Conservation (phyloP, 2,888 invertebrate genomes). For the Salpingus planirostris region DNA sequence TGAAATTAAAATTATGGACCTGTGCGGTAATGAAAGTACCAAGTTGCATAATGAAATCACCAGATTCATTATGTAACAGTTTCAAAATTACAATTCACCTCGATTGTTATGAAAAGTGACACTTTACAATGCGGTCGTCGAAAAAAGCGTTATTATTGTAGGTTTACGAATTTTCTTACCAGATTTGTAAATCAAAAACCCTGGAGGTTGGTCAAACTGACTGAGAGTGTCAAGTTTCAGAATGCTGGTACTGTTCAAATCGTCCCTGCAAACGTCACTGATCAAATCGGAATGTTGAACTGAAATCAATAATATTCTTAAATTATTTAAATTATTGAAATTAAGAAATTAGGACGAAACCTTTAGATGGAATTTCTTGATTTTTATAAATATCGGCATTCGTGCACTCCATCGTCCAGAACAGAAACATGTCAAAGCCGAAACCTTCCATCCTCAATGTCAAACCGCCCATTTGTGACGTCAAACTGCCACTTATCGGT, state of each 20-base stretch:
- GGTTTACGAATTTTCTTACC: slow-evolving; percentile 36
- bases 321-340: slow-evolving; percentile 4
- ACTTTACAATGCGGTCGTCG: background rate
- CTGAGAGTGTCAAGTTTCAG: slow-evolving; percentile 58
- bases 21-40: no score
- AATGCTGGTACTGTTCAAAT: slow-evolving; percentile 60
- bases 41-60: no score
- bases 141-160: slow-evolving; percentile 1
- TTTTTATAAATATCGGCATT: slow-evolving; percentile 23
- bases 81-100: no score
- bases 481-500: slow-evolving; percentile 51
- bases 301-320: no score
- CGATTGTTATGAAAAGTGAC: no score
- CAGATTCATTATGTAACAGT: no score
- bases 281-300: background rate
- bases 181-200: slow-evolving; percentile 62
- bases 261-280: slow-evolving; percentile 25
- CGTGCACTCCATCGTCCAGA: slow-evolving; percentile 65
- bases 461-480: slow-evolving; percentile 52
- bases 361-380: slow-evolving; percentile 11
- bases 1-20: slow-evolving; percentile 3
- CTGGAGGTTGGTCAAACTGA: slow-evolving; percentile 61
- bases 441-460: slow-evolving; percentile 49
- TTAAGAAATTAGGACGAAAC: slow-evolving; percentile 8
- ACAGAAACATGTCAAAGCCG: slow-evolving; percentile 69